Evolutionary conservation across 2,797 vertebrate species (phyloP), one percentile per base, ranked within the genome.

Genomic region (Poecilia wingei): DNA sequence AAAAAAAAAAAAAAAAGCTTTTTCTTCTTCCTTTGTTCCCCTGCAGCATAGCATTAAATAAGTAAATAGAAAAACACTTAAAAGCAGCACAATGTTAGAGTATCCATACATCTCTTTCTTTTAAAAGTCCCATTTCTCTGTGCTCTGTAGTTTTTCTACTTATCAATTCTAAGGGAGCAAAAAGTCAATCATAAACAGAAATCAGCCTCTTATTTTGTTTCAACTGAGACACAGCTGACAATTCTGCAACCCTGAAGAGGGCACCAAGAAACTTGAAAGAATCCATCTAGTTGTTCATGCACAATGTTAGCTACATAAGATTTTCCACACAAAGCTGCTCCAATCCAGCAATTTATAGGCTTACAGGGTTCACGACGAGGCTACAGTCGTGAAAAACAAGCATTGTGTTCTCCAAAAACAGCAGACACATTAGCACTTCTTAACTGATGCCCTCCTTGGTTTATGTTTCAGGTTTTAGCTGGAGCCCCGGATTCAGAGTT

Each of bases 231-330:
- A 86, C 86, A 88, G 90, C 83, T 91, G 92, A 93, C 89, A 91
- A 91, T 84, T 88, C 82, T 82, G 90, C 85, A 80, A 88, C 86
- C 92, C 90, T 92, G 88, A 91, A 91, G 88, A 92, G 84, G 79
- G 82, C 86, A 90, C 72, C 80, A 88, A 86, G 90, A 88, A 89
- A 84, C 78, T 43, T 84, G 83, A 85, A 86, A 79, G 77, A 92
- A 91, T 78, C 76, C 86, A 91, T 90, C 92, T 91, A 94, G 94
- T 94, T 94, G 94, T 93, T 94, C 89, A 91, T 86, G 88, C 91
- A 92, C 94, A 94, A 95, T 94, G 90, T 94, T 82, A 78, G 91
- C 79, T 82, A 71, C 90, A 91, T 92, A 92, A 91, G 64, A 92
- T 72, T 79, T 81, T 82, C 87, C 79, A 86, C 91, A 88, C 88